phyloP scores from a whole-genome alignment of 2,113 vertebrate genomes.

The Poecilia latipinna region DNA sequence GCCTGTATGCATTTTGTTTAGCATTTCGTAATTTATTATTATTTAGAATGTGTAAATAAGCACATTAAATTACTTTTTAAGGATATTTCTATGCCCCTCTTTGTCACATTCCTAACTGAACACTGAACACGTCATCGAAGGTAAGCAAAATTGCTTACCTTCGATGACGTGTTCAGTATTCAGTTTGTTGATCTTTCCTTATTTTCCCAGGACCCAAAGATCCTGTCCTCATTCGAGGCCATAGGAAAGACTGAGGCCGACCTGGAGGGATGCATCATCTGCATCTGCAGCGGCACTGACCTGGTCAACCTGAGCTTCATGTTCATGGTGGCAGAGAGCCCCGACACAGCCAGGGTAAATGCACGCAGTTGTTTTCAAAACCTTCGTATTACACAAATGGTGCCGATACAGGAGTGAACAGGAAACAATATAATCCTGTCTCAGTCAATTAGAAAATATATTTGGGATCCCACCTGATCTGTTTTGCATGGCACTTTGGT shows the following conservation, averaged over 20 bases:
- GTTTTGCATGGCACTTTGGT: neutral
- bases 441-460: too few species aligned
- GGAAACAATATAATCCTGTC: too few species aligned
- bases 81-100: too few species aligned
- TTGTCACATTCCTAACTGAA: neutral
- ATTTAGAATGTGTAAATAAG: neutral
- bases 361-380: neutral
- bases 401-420: too few species aligned
- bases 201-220: slow-evolving; percentile 90
- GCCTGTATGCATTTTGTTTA: too few species aligned
- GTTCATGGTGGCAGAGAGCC: slow-evolving; percentile 93
- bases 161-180: neutral
- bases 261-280: slow-evolving; percentile 92
- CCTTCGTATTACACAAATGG: too few species aligned
- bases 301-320: slow-evolving; percentile 98
- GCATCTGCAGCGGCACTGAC: slow-evolving; percentile 94
- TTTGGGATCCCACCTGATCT: neutral
- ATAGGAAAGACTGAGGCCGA: slow-evolving; percentile 91
- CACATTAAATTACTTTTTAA: neutral
- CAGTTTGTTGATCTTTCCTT: neutral
- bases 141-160: neutral
- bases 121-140: too few species aligned
- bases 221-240: slow-evolving; percentile 90
- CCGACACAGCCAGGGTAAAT: slow-evolving; percentile 91
- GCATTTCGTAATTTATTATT: neutral